Conservation (phyloP, 2,113 vertebrate genomes). For the Amazona guildingii region DNA sequence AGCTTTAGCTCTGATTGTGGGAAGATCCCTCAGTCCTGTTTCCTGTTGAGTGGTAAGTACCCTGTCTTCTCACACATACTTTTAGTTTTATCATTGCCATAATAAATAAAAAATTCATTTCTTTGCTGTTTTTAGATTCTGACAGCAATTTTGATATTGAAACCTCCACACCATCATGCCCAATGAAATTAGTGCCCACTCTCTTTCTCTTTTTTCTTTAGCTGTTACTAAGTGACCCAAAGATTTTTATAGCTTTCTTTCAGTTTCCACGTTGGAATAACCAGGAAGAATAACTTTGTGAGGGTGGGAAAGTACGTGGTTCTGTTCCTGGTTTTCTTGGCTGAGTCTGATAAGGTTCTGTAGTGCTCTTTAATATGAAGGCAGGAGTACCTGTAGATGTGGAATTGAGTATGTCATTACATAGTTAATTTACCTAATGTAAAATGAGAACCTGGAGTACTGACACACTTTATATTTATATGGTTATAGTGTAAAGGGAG, state of each 20-base stretch:
- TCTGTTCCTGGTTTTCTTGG: not conserved
- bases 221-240: not conserved
- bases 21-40: not conserved
- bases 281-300: not conserved
- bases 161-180: not conserved
- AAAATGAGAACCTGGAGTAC: not conserved
- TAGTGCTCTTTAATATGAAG: not conserved
- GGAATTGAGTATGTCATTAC: not conserved
- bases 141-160: not conserved
- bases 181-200: not conserved
- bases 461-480: not conserved
- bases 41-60: not conserved
- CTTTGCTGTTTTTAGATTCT: not conserved
- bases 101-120: not conserved
- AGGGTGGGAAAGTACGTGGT: not conserved
- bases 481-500: not conserved
- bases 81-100: not conserved
- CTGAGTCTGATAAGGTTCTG: not conserved
- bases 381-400: not conserved
- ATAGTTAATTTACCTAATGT: not conserved
- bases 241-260: not conserved
- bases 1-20: not conserved
- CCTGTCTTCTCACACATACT: not conserved
- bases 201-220: not conserved
- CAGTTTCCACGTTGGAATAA: not conserved